Conservation (phyloP, 2,113 vertebrate species). For the Tachycineta bicolor region DNA sequence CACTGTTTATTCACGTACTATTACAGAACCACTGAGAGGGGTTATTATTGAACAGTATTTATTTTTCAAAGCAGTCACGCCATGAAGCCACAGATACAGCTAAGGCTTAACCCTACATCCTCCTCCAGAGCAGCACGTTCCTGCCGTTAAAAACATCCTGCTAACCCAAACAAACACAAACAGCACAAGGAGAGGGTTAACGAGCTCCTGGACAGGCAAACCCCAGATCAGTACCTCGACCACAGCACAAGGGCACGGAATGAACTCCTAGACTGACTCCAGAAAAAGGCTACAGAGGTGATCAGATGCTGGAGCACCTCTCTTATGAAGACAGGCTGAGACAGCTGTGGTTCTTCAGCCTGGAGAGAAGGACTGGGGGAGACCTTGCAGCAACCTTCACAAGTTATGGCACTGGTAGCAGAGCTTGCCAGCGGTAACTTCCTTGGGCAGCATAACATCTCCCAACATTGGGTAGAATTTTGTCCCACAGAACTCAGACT, state of each 20-base stretch:
- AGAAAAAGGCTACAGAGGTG: background rate
- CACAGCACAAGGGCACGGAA: background rate
- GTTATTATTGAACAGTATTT: slow-evolving; percentile 20
- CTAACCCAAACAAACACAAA: background rate
- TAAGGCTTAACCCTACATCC: background rate
- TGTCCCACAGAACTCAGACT: background rate
- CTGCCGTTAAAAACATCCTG: background rate
- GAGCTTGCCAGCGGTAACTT: background rate
- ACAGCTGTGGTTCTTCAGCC: background rate
- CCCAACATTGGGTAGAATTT: fast-evolving
- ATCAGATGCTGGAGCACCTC: background rate
- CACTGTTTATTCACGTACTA: background rate
- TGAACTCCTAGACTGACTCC: background rate
- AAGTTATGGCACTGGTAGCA: background rate
- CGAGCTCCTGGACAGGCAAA: background rate
- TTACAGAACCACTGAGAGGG: background rate
- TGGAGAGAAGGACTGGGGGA: background rate
- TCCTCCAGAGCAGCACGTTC: background rate
- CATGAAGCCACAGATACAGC: background rate
- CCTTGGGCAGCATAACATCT: background rate
- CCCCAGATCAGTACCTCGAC: fast-evolving
- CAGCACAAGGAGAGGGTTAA: background rate
- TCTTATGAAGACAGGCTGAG: background rate
- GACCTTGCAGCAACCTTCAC: background rate
- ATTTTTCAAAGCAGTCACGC: background rate